Evolutionary conservation across 2,888 invertebrate species (phyloP).

Genomic region (Netelia melanura): DNA sequence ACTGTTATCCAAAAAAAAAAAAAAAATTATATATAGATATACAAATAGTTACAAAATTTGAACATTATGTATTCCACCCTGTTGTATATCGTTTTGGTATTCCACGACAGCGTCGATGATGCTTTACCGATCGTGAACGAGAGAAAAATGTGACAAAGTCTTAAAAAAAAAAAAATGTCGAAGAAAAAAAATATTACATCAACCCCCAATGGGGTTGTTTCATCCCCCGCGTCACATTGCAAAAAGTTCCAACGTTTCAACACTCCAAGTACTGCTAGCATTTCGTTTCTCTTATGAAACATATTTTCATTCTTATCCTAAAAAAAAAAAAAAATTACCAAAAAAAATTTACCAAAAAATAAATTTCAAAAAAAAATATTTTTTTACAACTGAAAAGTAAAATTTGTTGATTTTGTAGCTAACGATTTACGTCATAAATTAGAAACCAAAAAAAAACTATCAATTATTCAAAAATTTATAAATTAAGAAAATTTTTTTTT

Average conservation of each 20-base stretch:
- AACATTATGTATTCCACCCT: conserved; percentile 64
- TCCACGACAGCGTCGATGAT: conserved; percentile 80
- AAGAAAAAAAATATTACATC: conserved; percentile 51
- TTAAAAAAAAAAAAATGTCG: conserved; percentile 14
- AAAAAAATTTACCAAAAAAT: too few relatives aligned
- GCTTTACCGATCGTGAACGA: conserved; percentile 76
- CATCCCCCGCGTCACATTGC: conserved; percentile 82
- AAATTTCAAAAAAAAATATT: too few relatives aligned
- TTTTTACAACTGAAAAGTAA: too few relatives aligned
- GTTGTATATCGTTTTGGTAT: conserved; percentile 78
- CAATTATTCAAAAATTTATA: too few relatives aligned
- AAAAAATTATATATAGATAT: conserved; percentile 28
- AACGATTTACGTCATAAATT: too few relatives aligned
- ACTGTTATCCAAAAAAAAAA: conserved; percentile 39
- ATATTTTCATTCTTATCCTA: conserved; percentile 33
- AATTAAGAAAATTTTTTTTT: too few relatives aligned
- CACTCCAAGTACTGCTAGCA: conserved; percentile 43
- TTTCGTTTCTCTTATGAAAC: conserved; percentile 18
- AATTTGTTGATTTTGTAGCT: too few relatives aligned
- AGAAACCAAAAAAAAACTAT: too few relatives aligned
- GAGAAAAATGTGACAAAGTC: conserved; percentile 2
- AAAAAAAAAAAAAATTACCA: neutral
- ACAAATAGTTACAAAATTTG: conserved; percentile 45
- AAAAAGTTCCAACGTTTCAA: conserved; percentile 78
- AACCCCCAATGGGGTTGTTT: conserved; percentile 80